Percentiles rank a stretch among this genome's conserved stretches.
These are phyloP conservation scores for Myocastor coypus DNA, from an alignment of 2,113 vertebrate genomes.

Conservation along the genomic window DNA sequence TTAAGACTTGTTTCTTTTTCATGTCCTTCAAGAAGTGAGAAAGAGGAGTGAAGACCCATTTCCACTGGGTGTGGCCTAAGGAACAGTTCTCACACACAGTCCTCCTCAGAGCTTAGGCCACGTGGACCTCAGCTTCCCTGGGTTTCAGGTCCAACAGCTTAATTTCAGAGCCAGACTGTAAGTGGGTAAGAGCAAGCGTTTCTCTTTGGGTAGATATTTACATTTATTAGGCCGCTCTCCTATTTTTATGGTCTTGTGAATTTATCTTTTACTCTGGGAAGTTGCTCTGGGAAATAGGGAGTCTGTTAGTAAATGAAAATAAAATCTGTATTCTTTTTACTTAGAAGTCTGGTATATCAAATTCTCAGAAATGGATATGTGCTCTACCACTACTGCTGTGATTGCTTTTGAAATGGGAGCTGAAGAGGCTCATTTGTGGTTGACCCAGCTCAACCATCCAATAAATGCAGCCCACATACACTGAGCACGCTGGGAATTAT, in stretches of 20 bases:
- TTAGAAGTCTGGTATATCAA: background rate
- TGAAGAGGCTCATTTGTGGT: background rate
- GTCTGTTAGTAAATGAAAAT: slow-evolving; percentile 1
- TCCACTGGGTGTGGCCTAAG: background rate
- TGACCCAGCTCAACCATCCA: background rate
- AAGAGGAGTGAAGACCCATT: background rate
- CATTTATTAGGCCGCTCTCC: background rate
- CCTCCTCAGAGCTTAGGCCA: background rate
- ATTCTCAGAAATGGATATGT: background rate
- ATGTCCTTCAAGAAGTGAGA: background rate
- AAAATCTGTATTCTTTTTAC: background rate
- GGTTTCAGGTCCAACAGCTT: background rate
- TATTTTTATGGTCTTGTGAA: slow-evolving; percentile 15
- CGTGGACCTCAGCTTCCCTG: background rate
- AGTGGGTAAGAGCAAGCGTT: background rate
- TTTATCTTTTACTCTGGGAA: slow-evolving; percentile 12
- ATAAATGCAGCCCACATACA: background rate
- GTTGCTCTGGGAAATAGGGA: slow-evolving; percentile 13
- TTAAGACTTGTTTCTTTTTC: background rate
- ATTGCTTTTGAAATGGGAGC: background rate
- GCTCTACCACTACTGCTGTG: background rate
- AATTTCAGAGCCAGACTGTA: background rate
- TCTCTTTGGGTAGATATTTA: background rate
- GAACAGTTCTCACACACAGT: background rate
- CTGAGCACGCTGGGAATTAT: background rate